A percentile compares a stretch with the other conserved stretches of the same genome.
Conservation (phyloP, 1,140 invertebrate species). For the Holcopasites calliopsidis region DNA sequence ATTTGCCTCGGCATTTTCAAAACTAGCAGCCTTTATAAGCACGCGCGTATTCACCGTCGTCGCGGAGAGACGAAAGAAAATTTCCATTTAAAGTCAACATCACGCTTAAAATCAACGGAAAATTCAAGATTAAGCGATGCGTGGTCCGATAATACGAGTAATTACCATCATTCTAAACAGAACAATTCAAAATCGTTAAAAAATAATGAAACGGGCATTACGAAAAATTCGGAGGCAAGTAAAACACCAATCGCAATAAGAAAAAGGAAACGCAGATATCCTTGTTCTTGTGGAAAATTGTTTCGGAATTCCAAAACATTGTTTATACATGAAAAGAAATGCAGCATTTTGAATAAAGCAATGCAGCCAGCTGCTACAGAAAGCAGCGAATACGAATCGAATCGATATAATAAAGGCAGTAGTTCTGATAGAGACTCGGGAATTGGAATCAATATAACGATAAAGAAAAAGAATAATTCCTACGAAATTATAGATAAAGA, state of each 20-base stretch:
- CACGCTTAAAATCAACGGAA: slow-evolving; percentile 35
- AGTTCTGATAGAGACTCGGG: slow-evolving; percentile 71
- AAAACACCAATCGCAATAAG: not conserved
- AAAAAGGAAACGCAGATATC: not conserved
- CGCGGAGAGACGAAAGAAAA: slow-evolving; percentile 66
- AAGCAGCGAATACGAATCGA: not conserved
- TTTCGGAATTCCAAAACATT: slow-evolving; percentile 72
- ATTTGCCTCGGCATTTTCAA: slow-evolving; percentile 62
- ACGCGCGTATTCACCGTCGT: slow-evolving; percentile 45
- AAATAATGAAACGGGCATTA: too few species aligned
- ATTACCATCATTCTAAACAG: not conserved
- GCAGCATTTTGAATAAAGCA: slow-evolving; percentile 36
- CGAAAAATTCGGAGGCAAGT: not conserved
- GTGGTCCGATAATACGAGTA: not conserved
- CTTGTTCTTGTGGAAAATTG: slow-evolving; percentile 68
- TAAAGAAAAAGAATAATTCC: slow-evolving; percentile 76
- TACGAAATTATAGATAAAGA: slow-evolving; percentile 75
- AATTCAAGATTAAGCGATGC: not conserved
- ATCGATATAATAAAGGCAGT: slow-evolving; percentile 15
- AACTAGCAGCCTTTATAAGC: slow-evolving; percentile 32
- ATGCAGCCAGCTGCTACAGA: not conserved
- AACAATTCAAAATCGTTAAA: not conserved
- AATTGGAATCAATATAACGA: slow-evolving; percentile 75
- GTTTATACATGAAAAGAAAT: slow-evolving; percentile 67
- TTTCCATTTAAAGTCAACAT: slow-evolving; percentile 57